These are phyloP conservation scores for Teinopalpus imperialis DNA, from an alignment of 2,888 invertebrate species.

Conservation along the genomic window DNA sequence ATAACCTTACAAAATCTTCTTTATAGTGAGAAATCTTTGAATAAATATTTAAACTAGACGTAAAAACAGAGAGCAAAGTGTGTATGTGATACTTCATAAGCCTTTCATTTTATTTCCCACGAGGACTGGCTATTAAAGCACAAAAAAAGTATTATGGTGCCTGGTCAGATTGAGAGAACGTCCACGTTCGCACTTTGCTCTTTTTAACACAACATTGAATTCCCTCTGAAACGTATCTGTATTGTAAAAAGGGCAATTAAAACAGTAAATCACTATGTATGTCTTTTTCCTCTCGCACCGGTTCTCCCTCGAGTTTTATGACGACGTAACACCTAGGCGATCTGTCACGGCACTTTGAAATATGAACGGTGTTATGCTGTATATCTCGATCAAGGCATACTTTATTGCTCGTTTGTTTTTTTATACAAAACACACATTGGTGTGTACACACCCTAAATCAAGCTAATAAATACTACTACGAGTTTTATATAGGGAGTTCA, in stretches of 20 bases:
- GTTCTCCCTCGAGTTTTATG: conserved; percentile 56
- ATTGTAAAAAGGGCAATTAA: conserved; percentile 69
- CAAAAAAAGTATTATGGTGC: conserved; percentile 9
- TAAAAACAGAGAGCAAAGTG: too few relatives aligned
- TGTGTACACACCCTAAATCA: conserved; percentile 66
- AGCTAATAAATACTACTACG: conserved; percentile 41
- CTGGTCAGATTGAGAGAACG: conserved; percentile 19
- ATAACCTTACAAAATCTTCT: too few relatives aligned
- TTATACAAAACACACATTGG: conserved; percentile 53
- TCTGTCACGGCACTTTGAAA: conserved; percentile 70
- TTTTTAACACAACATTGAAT: conserved; percentile 73
- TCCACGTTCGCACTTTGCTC: conserved; percentile 40
- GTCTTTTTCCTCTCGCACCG: conserved; percentile 52
- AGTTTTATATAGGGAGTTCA: conserved; percentile 48
- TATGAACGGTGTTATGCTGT: conserved; percentile 73
- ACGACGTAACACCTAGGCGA: conserved; percentile 43
- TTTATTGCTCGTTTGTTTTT: conserved; percentile 68
- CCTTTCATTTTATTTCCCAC: conserved; percentile 2
- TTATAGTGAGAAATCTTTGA: too few relatives aligned
- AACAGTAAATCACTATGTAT: conserved; percentile 69
- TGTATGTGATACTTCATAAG: too few relatives aligned
- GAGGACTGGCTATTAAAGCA: conserved; percentile 14
- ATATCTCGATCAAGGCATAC: conserved; percentile 64
- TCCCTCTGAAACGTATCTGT: conserved; percentile 50
- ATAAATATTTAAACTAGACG: too few relatives aligned